Conservation (phyloP, 1,140 invertebrate genomes). For the Drosophila lacertosa region DNA sequence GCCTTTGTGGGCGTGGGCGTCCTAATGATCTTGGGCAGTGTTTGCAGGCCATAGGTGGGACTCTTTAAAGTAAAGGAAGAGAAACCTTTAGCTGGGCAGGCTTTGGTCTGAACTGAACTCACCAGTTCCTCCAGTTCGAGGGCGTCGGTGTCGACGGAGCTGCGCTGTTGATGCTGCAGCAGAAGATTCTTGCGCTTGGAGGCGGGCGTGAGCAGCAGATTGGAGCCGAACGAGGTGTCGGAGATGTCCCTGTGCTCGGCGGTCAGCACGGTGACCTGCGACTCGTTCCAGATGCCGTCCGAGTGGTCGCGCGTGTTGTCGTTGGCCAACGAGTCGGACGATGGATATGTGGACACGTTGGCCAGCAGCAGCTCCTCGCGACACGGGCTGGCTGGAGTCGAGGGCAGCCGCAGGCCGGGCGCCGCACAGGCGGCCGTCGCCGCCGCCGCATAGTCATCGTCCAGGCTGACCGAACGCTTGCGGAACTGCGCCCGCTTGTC, state of each 20-base stretch:
- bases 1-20: slow-evolving; percentile 58
- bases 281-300: slow-evolving; percentile 94
- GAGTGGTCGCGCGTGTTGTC: slow-evolving; percentile 91
- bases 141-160: slow-evolving; percentile 92
- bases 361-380: slow-evolving; percentile 72
- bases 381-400: slow-evolving; percentile 86
- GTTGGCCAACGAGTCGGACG: slow-evolving; percentile 91
- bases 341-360: slow-evolving; percentile 89
- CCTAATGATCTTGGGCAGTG: slow-evolving; percentile 68
- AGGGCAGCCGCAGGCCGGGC: slow-evolving; percentile 69
- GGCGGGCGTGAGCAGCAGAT: slow-evolving; percentile 89
- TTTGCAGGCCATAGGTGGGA: slow-evolving; percentile 73
- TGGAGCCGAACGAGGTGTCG: slow-evolving; percentile 84
- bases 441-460: slow-evolving; percentile 61
- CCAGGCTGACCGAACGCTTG: slow-evolving; percentile 88
- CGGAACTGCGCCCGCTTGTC: slow-evolving; percentile 83
- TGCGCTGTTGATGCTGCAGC: slow-evolving; percentile 92
- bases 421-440: background rate
- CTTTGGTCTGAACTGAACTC: background rate
- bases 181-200: slow-evolving; percentile 90
- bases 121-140: slow-evolving; percentile 89
- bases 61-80: slow-evolving; percentile 43
- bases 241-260: slow-evolving; percentile 84
- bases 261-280: slow-evolving; percentile 92
- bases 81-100: too few relatives aligned